Evolutionary conservation across 2,797 vertebrate species (phyloP).

Genomic region (Macropus fuliginosus): DNA sequence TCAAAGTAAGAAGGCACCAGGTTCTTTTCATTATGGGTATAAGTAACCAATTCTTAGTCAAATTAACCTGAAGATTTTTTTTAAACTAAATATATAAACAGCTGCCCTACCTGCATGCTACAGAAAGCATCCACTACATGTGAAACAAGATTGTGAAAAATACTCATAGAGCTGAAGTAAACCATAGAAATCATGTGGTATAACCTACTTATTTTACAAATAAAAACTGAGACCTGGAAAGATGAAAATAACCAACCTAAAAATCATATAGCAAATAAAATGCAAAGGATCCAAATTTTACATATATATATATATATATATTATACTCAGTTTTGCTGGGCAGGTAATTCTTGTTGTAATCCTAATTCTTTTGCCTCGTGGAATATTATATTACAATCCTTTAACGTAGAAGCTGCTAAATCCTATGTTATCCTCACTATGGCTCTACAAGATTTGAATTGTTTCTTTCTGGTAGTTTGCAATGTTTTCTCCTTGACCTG

Average conservation of each 20-base stretch:
- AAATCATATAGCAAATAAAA: neutral
- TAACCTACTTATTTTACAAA: neutral
- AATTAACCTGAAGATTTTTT: conserved; percentile 22
- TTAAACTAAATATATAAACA: neutral
- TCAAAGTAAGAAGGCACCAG: conserved; percentile 14
- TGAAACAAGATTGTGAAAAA: neutral
- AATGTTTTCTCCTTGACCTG: neutral
- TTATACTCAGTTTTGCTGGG: neutral
- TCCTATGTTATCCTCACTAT: neutral
- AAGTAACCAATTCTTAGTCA: conserved; percentile 39
- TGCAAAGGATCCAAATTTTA: neutral
- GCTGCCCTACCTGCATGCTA: neutral
- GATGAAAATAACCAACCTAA: neutral
- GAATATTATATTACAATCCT: neutral
- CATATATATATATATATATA: neutral
- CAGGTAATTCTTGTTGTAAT: neutral
- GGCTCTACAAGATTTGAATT: neutral
- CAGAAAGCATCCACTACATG: neutral
- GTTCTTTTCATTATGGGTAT: conserved; percentile 5
- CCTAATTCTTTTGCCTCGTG: neutral
- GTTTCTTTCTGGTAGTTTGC: neutral
- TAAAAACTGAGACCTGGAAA: neutral
- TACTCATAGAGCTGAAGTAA: neutral
- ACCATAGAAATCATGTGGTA: neutral
- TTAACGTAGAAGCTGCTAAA: neutral